Conservation (phyloP, 2,797 vertebrate species). For the Syngnathus acus region DNA sequence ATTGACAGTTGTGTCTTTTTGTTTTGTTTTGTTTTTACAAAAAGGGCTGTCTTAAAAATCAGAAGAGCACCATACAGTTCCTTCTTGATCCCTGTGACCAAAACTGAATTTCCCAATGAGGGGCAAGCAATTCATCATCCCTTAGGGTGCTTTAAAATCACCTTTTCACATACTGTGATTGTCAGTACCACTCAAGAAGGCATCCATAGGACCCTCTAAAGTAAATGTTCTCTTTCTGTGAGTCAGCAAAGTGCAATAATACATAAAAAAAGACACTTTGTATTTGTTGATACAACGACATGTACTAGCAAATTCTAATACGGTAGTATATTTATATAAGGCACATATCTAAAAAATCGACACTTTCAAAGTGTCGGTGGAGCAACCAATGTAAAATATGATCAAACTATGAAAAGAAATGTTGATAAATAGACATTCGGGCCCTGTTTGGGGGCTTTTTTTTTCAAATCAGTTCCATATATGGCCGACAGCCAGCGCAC, state of each 20-base stretch:
- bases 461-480: neutral
- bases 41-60: neutral
- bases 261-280: neutral
- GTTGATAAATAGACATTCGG: neutral
- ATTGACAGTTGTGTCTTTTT: neutral
- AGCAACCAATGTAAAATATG: neutral
- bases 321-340: too few species aligned
- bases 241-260: neutral
- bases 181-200: neutral
- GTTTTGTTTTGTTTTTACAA: neutral
- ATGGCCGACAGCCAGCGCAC: neutral
- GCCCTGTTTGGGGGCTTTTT: neutral
- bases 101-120: neutral
- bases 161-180: neutral
- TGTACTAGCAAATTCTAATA: neutral
- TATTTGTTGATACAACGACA: neutral
- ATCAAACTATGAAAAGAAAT: neutral
- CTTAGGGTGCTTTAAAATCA: neutral
- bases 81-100: neutral
- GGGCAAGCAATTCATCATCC: neutral
- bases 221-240: neutral
- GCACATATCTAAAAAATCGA: too few species aligned
- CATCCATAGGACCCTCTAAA: neutral
- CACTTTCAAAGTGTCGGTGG: too few species aligned
- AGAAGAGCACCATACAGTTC: neutral